phyloP scores from a whole-genome alignment of 2,113 vertebrate genomes.

The Terrapene triunguis region DNA sequence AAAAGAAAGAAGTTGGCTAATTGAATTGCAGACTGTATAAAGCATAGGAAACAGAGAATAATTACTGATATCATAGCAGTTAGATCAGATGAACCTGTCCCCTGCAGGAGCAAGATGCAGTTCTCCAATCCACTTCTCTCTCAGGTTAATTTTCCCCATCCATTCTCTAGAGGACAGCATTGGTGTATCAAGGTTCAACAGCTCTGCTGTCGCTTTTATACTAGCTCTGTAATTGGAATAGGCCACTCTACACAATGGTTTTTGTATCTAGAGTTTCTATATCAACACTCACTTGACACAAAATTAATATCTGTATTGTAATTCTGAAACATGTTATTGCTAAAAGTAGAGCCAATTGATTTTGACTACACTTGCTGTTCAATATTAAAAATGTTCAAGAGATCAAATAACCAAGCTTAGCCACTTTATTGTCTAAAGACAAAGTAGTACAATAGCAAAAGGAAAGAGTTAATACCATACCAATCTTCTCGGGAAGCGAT shows the following conservation, averaged over 20 bases:
- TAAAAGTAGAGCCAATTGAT: neutral
- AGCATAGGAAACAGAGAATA: neutral
- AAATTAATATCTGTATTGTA: neutral
- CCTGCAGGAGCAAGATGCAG: neutral
- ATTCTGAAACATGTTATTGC: neutral
- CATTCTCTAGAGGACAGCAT: neutral
- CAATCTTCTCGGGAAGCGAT: neutral
- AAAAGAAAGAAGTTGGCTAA: neutral
- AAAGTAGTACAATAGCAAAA: neutral
- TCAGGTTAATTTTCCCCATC: neutral
- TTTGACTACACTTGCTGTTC: neutral
- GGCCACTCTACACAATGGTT: neutral
- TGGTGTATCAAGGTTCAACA: neutral
- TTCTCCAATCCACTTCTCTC: neutral
- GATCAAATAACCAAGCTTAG: neutral
- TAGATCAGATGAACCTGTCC: neutral
- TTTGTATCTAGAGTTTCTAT: neutral
- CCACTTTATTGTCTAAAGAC: neutral
- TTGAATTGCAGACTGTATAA: neutral
- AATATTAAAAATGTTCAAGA: neutral
- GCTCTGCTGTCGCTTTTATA: neutral
- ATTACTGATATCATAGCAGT: neutral
- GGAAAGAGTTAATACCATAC: neutral
- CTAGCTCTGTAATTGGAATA: neutral
- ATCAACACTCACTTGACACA: neutral